Conservation (phyloP, 2,888 invertebrate genomes). For the Cyclophora punctaria region DNA sequence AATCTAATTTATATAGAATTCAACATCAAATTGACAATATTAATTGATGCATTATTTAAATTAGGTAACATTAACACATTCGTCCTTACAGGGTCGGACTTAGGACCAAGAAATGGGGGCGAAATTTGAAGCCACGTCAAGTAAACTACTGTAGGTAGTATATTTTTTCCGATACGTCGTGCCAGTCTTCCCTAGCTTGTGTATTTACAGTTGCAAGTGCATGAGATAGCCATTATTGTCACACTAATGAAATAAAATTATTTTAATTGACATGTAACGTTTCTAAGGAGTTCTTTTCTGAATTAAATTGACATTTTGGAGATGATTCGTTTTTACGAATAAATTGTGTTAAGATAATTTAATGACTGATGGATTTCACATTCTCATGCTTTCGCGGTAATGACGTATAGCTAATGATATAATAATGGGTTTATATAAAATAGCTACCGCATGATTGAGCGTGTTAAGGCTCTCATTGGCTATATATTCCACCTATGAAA, state of each 20-base stretch:
- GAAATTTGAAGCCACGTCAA: background rate
- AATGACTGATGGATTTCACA: no score
- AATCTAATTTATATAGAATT: slow-evolving; percentile 10
- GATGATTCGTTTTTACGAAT: no score
- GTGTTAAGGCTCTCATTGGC: slow-evolving; percentile 13
- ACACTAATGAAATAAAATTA: slow-evolving; percentile 1
- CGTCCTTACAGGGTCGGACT: slow-evolving; percentile 8
- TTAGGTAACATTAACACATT: slow-evolving; percentile 9
- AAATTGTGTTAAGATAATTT: no score
- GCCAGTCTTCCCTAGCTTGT: no score
- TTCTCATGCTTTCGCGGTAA: no score
- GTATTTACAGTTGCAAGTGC: background rate
- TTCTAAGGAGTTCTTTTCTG: slow-evolving; percentile 1
- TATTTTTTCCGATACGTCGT: no score
- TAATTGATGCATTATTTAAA: slow-evolving; percentile 47
- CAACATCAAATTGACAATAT: slow-evolving; percentile 51
- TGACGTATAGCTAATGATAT: no score
- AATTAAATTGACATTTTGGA: slow-evolving; percentile 1
- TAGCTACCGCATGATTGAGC: slow-evolving; percentile 15
- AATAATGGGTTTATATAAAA: slow-evolving; percentile 1
- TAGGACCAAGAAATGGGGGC: slow-evolving; percentile 6
- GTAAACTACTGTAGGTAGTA: no score
- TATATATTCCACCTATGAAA: slow-evolving; percentile 12
- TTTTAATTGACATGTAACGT: slow-evolving; percentile 13
- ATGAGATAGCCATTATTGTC: slow-evolving; percentile 8